A percentile compares a stretch with the other conserved stretches of the same genome.
These are phyloP conservation scores for Marronus borbonicus DNA, from an alignment of 2,888 invertebrate genomes.

Conservation along the genomic window DNA sequence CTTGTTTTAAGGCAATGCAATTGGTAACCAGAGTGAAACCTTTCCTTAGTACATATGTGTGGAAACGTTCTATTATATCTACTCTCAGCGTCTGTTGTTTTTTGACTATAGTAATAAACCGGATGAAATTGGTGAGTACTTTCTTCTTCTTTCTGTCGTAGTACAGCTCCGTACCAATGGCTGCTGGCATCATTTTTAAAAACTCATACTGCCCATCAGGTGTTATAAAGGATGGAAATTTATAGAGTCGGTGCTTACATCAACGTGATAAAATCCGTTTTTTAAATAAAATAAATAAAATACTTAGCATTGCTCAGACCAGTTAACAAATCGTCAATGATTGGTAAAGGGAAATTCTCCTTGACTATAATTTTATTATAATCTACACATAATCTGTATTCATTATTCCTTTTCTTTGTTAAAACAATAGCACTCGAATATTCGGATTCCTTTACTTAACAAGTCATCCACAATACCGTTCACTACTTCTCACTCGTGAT, in stretches of 20 bases:
- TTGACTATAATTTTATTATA: conserved; percentile 53
- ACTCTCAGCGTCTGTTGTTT: conserved; percentile 60
- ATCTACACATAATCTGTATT: conserved; percentile 53
- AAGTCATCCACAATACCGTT: conserved; percentile 51
- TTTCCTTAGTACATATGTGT: conserved; percentile 60
- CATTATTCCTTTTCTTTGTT: conserved; percentile 52
- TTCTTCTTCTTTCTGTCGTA: conserved; percentile 58
- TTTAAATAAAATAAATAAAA: conserved; percentile 33
- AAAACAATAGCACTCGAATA: conserved; percentile 53
- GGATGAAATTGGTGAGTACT: conserved; percentile 58
- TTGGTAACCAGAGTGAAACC: conserved; percentile 58
- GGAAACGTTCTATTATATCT: conserved; percentile 63
- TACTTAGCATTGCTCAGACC: conserved; percentile 31
- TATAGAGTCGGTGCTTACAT: conserved; percentile 19
- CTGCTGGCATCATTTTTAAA: conserved; percentile 58
- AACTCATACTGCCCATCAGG: conserved; percentile 58
- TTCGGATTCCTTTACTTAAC: conserved; percentile 51
- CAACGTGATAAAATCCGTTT: conserved; percentile 45
- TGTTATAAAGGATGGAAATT: conserved; percentile 42
- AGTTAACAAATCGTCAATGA: conserved; percentile 53
- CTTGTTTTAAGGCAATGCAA: conserved; percentile 50
- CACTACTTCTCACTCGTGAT: conserved; percentile 39
- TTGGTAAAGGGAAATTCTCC: conserved; percentile 54
- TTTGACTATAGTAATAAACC: conserved; percentile 62
- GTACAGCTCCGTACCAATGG: conserved; percentile 59